Percentiles rank a stretch among this genome's conserved stretches.
Evolutionary conservation across 2,113 vertebrate species (phyloP).

Genomic region (Ptilorrhoa leucosticta): DNA sequence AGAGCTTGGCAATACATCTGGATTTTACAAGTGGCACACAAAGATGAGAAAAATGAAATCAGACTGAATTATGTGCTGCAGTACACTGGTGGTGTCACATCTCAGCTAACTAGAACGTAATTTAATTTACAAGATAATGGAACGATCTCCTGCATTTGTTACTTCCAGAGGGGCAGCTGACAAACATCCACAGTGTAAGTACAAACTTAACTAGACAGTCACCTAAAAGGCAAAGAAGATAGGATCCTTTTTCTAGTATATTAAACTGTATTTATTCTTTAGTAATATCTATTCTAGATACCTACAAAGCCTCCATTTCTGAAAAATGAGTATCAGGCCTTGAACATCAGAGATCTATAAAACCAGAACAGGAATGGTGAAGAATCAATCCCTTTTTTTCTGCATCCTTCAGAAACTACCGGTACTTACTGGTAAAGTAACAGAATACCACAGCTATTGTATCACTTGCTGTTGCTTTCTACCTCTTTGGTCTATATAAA

Average conservation of each 20-base stretch:
- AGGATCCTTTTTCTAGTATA: not conserved
- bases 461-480: not conserved
- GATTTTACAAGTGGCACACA: slow-evolving; percentile 51
- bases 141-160: not conserved
- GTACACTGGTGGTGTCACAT: not conserved
- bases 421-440: not conserved
- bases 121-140: slow-evolving; percentile 10
- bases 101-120: not conserved
- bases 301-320: not conserved
- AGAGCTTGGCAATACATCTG: slow-evolving; percentile 42
- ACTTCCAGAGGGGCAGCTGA: not conserved
- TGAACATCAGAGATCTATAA: not conserved
- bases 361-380: not conserved
- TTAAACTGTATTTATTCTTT: not conserved
- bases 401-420: not conserved
- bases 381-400: not conserved
- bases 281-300: not conserved
- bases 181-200: not conserved
- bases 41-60: slow-evolving; percentile 54
- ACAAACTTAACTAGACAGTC: not conserved
- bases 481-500: not conserved
- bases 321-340: not conserved
- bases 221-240: not conserved
- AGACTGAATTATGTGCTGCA: not conserved
- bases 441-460: not conserved